Base-by-base conservation (phyloP, 2,888 invertebrate genomes). In the Tribolium freemani region DNA sequence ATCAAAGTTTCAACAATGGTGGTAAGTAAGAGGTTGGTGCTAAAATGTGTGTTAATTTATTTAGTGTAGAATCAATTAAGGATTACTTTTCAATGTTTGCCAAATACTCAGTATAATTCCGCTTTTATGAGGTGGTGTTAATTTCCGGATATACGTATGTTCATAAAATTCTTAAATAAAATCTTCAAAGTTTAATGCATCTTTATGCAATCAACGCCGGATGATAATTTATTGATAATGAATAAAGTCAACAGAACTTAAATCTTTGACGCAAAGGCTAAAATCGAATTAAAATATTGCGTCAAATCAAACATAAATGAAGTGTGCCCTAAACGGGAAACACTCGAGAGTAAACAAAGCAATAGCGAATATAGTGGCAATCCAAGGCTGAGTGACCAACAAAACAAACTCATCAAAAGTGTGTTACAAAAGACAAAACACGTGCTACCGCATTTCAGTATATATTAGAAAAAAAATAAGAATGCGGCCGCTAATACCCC, bases 351-450 rank as follows among this genome's bases (percentile, higher is more conserved):
- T 38, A 38, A 38, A 38, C 38, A 38, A 38, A 38, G 3, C 38
- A 38, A 38, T 38, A 38, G n/a, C n/a, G n/a, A n/a, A n/a, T n/a
- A n/a, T n/a, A n/a, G 38, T 38, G 5, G 8, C 8, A 38, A 38
- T 38, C 50, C 50, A 50, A 50, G 50, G 50, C 50, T 16, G n/a
- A 16, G 5, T 50, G 50, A 50, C 50, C 16, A 50, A 16, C 50
- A 11, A 50, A 50, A 50, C 50, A 50, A 50, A 50, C 50, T 11
- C 50, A 50, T 16, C 50, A 16, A 16, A 50, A 16, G 1, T 9
- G 5, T 38, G 6, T 50, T 50, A 3, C 13, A 20, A n/a, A 50
- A 50, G 13, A 5, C 50, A 50, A 50, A 50, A 50, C 16, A 50
- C 50, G 50, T 50, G 50, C 11, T 11, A 6, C 50, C 31, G 2